These are phyloP conservation scores for Drosophila mulleri DNA, from an alignment of 2,888 invertebrate genomes.

Conservation along the genomic window DNA sequence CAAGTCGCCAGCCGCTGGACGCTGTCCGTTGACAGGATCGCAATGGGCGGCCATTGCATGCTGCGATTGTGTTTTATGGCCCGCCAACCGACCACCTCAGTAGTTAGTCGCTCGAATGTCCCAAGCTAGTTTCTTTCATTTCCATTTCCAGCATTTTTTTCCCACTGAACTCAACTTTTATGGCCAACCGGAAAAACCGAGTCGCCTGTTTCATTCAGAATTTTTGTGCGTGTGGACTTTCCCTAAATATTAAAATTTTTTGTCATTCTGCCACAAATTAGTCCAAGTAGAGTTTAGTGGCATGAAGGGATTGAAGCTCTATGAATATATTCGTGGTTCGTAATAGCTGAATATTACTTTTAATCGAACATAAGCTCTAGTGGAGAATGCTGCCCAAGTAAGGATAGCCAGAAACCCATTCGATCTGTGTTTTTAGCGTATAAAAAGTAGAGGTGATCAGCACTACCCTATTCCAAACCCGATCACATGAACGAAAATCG, in stretches of 20 bases:
- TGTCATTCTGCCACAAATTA: slow-evolving; percentile 5
- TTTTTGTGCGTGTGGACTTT: slow-evolving; percentile 22
- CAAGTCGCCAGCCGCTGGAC: slow-evolving; percentile 46
- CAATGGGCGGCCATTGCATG: slow-evolving; percentile 29
- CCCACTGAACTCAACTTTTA: slow-evolving; percentile 5
- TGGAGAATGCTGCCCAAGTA: too few species aligned
- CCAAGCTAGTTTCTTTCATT: slow-evolving; percentile 18
- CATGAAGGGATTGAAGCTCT: neutral
- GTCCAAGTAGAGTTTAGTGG: slow-evolving; percentile 6
- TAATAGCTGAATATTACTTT: too few species aligned
- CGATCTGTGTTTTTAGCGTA: neutral
- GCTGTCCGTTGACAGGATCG: slow-evolving; percentile 31
- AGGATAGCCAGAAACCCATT: neutral
- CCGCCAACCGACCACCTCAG: slow-evolving; percentile 72
- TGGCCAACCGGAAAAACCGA: slow-evolving; percentile 51
- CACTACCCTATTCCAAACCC: too few species aligned
- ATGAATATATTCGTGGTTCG: too few species aligned
- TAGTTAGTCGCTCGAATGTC: slow-evolving; percentile 56
- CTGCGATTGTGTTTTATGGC: slow-evolving; percentile 62
- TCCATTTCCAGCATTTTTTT: neutral
- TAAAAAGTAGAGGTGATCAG: too few species aligned
- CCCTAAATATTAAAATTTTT: slow-evolving; percentile 12
- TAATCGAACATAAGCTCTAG: too few species aligned
- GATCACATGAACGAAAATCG: too few species aligned
- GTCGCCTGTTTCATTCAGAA: slow-evolving; percentile 57